Conservation (phyloP, 1,140 invertebrate species). For the Cotesia vestalis region DNA sequence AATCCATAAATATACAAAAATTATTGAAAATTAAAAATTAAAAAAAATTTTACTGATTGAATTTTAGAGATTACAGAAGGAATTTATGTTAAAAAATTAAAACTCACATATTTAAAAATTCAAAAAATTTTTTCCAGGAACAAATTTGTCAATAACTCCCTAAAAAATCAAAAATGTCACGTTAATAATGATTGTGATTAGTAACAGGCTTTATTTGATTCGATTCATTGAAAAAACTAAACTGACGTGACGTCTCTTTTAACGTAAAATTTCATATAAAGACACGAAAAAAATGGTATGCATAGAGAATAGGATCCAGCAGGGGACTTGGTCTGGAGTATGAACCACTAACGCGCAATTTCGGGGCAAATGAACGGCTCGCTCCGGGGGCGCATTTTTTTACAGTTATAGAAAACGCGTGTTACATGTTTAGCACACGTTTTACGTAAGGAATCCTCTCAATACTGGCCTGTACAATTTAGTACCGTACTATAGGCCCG, state of each 20-base stretch:
- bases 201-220: conserved; percentile 2
- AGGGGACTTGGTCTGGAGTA: conserved; percentile 44
- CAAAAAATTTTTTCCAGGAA: no score
- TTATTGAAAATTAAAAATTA: no score
- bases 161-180: conserved; percentile 3
- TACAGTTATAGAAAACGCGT: conserved; percentile 3
- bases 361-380: conserved; percentile 55
- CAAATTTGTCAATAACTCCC: no score
- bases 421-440: conserved; percentile 10
- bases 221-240: background rate
- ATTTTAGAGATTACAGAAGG: no score
- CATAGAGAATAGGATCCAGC: background rate
- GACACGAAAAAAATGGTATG: conserved; percentile 39
- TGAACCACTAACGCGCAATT: conserved; percentile 54
- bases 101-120: no score
- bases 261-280: no score
- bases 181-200: conserved; percentile 8
- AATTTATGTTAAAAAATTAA: no score
- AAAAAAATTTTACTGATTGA: no score
- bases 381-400: conserved; percentile 32
- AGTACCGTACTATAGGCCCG: no score
- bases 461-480: no score
- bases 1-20: no score
- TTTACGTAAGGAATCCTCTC: background rate
- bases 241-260: background rate